phyloP scores from a whole-genome alignment of 2,888 invertebrate species.

The Schizotus pectinicornis region DNA sequence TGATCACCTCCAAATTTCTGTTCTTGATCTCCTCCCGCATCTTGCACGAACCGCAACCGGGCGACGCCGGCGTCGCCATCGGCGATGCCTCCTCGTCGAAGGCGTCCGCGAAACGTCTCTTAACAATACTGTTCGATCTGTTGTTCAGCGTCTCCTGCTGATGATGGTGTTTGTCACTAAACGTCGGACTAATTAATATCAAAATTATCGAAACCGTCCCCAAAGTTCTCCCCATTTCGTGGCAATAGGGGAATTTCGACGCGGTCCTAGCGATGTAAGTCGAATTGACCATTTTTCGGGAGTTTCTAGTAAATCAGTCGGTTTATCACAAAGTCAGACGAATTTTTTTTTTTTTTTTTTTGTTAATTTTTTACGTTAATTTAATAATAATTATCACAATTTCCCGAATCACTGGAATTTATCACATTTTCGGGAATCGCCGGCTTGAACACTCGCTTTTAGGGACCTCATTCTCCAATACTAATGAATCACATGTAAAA shows the following conservation, averaged over 20 bases:
- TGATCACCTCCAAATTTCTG: conserved; percentile 65
- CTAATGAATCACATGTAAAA: conserved; percentile 9
- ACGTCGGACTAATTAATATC: conserved; percentile 15
- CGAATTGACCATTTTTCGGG: not conserved
- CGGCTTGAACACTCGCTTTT: conserved; percentile 14
- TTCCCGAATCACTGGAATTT: conserved; percentile 26
- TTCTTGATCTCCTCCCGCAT: conserved; percentile 64
- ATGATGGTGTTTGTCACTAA: conserved; percentile 32
- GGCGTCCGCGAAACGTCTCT: conserved; percentile 20
- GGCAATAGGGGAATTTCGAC: too few relatives aligned
- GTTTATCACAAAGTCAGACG: conserved; percentile 19
- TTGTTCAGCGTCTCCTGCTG: not conserved
- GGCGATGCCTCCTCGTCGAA: conserved; percentile 9
- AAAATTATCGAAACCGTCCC: conserved; percentile 10
- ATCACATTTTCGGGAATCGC: conserved; percentile 34
- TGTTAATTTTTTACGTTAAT: conserved; percentile 3
- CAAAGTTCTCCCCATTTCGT: conserved; percentile 9
- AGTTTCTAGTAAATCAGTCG: conserved; percentile 18
- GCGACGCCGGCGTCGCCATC: conserved; percentile 23
- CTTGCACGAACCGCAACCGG: conserved; percentile 62
- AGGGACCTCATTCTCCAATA: conserved; percentile 12
- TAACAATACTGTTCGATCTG: conserved; percentile 33
- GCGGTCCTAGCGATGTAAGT: not conserved
- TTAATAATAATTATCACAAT: conserved; percentile 4
- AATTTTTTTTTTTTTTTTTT: too few relatives aligned